Base-by-base conservation (phyloP, 2,113 vertebrate genomes). In the Amia ocellicauda region DNA sequence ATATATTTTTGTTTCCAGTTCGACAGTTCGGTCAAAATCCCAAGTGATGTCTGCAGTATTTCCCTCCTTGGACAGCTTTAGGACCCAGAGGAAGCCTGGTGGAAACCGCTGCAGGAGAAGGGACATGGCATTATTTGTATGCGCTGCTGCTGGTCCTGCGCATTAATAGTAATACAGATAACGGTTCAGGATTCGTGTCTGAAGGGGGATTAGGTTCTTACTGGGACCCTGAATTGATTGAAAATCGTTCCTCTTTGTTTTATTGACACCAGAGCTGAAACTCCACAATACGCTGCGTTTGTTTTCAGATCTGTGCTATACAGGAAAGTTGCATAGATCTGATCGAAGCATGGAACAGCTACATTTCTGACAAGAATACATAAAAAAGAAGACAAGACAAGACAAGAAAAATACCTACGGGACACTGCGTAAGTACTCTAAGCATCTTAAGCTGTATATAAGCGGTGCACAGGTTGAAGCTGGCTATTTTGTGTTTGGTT, bases 31-130 rank as follows among this genome's bases (percentile, higher is more conserved):
- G n/a, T n/a, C n/a, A n/a, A n/a, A n/a, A n/a, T n/a, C n/a, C n/a
- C n/a, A n/a, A n/a, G n/a, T n/a, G n/a, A n/a, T n/a, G n/a, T n/a
- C n/a, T n/a, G n/a, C n/a, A n/a, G n/a, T n/a, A n/a, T n/a, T n/a
- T n/a, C n/a, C n/a, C n/a, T n/a, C n/a, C 68, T 1, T 62, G 73
- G 70, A 69, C 82, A 78, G 86, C 92, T 89, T 90, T 90, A 94
- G 94, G 93, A 95, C 93, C 94, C 92, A 69, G 93, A 81, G 87
- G 87, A 80, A 80, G 78, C 78, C 76, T 43, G 75, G n/a, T n/a
- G n/a, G 84, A 72, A 82, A 81, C 85, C 74, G 82, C 88, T 87
- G 88, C 89, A 77, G 83, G 79, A 71, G 85, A 76, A 65, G 79
- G 71, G 82, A 85, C 87, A 84, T 78, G 91, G 83, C 68, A 81